These are phyloP conservation scores for Oceanodroma leucorhoa DNA, from an alignment of 2,797 vertebrate genomes.

Conservation along the genomic window DNA sequence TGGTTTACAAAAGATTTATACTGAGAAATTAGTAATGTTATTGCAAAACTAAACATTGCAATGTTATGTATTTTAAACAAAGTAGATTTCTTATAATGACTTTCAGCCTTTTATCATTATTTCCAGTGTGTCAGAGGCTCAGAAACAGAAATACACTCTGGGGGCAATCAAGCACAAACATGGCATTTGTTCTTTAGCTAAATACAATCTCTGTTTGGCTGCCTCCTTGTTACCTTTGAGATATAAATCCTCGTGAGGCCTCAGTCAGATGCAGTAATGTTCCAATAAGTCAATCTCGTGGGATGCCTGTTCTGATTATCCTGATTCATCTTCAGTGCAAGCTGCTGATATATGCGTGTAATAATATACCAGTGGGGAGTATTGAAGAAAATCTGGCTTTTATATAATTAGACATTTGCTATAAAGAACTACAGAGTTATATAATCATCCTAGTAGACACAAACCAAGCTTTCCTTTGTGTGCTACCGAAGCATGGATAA, in stretches of 20 bases:
- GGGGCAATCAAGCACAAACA: background rate
- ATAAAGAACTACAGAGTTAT: constrained; percentile 1
- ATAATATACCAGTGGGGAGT: constrained; percentile 3
- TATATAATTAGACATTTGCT: constrained; percentile 23
- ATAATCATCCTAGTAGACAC: background rate
- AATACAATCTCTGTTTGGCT: background rate
- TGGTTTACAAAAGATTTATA: background rate
- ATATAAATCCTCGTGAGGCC: background rate
- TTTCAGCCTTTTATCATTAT: background rate
- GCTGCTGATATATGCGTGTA: background rate
- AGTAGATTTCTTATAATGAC: background rate
- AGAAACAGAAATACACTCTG: background rate
- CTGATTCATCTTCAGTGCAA: constrained; percentile 10
- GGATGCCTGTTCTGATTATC: background rate
- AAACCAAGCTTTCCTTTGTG: background rate
- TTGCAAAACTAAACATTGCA: constrained; percentile 4
- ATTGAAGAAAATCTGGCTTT: background rate
- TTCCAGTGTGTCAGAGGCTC: background rate
- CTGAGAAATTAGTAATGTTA: constrained; percentile 9
- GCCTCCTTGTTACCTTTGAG: background rate
- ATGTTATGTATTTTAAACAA: background rate
- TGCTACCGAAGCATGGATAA: background rate
- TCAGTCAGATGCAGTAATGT: background rate
- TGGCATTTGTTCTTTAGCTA: constrained; percentile 13
- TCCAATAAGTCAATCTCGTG: constrained; percentile 9